phyloP scores from a whole-genome alignment of 2,113 vertebrate species.

The Cisticola juncidis region DNA sequence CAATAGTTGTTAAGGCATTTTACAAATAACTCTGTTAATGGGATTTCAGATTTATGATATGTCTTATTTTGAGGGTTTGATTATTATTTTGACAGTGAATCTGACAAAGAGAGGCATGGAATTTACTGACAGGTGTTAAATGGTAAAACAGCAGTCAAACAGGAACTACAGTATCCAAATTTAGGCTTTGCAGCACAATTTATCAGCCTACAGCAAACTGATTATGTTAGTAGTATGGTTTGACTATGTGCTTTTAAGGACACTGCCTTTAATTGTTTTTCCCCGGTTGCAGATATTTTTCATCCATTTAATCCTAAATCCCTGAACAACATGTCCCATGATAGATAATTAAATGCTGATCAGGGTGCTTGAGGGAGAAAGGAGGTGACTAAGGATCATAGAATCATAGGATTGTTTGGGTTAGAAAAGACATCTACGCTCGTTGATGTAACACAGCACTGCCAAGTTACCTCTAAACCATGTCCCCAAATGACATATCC shows the following conservation, averaged over 20 bases:
- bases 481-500: background rate
- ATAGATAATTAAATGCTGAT: background rate
- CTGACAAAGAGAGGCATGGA: background rate
- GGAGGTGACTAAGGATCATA: background rate
- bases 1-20: background rate
- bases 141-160: background rate
- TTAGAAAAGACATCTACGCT: background rate
- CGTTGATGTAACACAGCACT: background rate
- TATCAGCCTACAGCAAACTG: background rate
- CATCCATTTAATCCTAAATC: background rate
- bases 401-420: background rate
- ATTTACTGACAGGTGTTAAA: background rate
- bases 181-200: background rate
- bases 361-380: background rate
- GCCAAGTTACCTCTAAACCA: background rate
- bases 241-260: background rate
- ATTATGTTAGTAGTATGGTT: background rate
- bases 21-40: background rate
- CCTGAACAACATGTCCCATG: background rate
- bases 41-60: background rate
- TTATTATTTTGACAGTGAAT: background rate
- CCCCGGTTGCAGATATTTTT: background rate
- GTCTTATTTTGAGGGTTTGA: background rate
- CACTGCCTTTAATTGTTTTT: rapidly evolving
- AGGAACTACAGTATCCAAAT: background rate